These are phyloP conservation scores for Octomys mimax DNA, from an alignment of 2,797 vertebrate species.

Conservation along the genomic window DNA sequence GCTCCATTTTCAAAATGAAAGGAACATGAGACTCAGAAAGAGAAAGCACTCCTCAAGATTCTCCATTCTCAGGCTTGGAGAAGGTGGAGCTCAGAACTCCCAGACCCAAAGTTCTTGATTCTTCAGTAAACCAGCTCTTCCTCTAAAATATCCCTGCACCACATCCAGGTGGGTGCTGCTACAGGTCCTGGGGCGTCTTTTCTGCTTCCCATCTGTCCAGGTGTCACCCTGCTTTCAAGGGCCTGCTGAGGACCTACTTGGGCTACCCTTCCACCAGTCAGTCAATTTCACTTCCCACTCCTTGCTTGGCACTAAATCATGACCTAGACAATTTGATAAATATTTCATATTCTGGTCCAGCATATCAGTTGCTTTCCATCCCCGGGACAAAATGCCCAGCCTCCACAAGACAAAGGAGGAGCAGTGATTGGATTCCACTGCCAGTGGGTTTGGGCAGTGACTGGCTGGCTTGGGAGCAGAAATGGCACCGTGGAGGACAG, in stretches of 20 bases:
- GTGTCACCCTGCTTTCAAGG: not conserved
- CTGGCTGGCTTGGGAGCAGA: not conserved
- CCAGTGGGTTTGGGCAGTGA: not conserved
- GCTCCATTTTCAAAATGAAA: conserved; percentile 17
- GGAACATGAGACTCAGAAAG: not conserved
- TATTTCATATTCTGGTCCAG: not conserved
- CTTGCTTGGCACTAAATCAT: not conserved
- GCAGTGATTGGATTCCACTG: not conserved
- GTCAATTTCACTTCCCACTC: not conserved
- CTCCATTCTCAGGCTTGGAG: not conserved
- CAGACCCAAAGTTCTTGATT: not conserved
- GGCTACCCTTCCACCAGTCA: not conserved
- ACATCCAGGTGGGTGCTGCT: not conserved
- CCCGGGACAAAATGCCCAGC: not conserved
- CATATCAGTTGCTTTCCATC: not conserved
- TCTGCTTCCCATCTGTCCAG: not conserved
- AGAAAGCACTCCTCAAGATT: not conserved
- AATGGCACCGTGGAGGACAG: not conserved
- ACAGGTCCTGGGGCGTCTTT: not conserved
- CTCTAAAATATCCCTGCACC: not conserved
- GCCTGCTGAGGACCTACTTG: not conserved
- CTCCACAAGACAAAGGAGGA: not conserved
- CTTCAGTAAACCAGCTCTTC: not conserved
- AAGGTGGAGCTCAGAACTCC: not conserved
- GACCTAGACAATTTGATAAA: not conserved